phyloP scores from a whole-genome alignment of 2,888 invertebrate species.

The Eilema griseolum region DNA sequence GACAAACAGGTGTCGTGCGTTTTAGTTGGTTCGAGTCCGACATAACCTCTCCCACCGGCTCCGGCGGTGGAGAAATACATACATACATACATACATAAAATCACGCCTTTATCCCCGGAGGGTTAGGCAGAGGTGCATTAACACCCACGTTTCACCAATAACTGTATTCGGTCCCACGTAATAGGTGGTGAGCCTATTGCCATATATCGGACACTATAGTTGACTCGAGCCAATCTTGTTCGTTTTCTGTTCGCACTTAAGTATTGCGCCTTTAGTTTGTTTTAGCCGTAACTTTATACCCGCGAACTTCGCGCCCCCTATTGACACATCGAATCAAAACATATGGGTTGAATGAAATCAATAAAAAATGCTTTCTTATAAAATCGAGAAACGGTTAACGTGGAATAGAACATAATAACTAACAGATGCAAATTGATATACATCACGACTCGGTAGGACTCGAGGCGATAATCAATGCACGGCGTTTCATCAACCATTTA shows the following conservation, averaged over 20 bases:
- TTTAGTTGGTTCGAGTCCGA: no score
- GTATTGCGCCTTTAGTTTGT: conserved; percentile 81
- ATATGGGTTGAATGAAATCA: conserved; percentile 57
- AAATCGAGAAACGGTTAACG: conserved; percentile 32
- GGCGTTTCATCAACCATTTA: conserved; percentile 37
- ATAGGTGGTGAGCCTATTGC: no score
- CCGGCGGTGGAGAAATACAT: no score
- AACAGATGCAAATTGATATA: conserved; percentile 68
- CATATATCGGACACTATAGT: no score
- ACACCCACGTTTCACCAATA: no score
- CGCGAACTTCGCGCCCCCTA: conserved; percentile 78
- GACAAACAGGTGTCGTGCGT: no score
- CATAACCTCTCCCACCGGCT: no score
- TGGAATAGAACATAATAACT: conserved; percentile 5
- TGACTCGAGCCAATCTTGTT: no score
- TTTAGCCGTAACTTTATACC: conserved; percentile 80
- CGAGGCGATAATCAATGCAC: conserved; percentile 66
- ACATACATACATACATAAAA: no score
- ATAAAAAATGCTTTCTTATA: conserved; percentile 37
- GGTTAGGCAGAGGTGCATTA: no score
- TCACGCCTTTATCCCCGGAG: no score
- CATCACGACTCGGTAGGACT: conserved; percentile 82
- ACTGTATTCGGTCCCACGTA: no score
- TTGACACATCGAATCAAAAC: conserved; percentile 85
- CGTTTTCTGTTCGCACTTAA: conserved; percentile 85